Base-by-base conservation (phyloP, 2,113 vertebrate species). In the Heliornis fulica region DNA sequence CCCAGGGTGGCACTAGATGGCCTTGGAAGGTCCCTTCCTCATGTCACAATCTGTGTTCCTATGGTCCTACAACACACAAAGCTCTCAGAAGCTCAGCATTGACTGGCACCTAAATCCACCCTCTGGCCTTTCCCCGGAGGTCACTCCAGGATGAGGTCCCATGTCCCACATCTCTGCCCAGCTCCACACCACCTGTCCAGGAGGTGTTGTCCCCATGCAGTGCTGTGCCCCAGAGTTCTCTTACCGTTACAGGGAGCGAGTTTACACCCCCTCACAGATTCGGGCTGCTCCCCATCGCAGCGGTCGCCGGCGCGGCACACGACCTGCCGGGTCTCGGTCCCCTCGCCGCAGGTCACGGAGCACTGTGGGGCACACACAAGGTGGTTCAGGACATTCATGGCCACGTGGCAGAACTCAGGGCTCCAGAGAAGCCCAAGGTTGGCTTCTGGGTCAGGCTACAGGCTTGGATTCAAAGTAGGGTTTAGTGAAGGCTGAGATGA, bases 301-400 rank as follows among this genome's bases (percentile, higher is more conserved):
- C 97, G 98, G 82, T 99, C 98, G 34, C 98, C 98, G 0, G 98
- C 97, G 2, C 98, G 98, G 88, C 99, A 99, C 5, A 98, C 98
- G 41, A 99, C 98, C 94, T 98, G 96, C 43, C 99, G 98, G 65
- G 96, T 97, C 89, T 99, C 98, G 0, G 98, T 98, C 23, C 99
- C 99, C 88, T 99, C 99, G 2, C 99, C 99, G 3, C 99, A 99
- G 34, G 98, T 99, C 84, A 99, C 99, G 0, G 99, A 99, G 72
- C 99, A 99, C 99, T 99, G 59, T 1, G 48, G 40, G 61, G 78
- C 70, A 94, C 75, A 94, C 53, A 79, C 11, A 6, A 17, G 34
- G 25, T 48, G 43, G 4, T 11, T 13, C 8, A 5, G 32, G n/a
- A n/a, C 57, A 48, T n/a, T n/a, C 36, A 10, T 8, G 6, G 38